Base-by-base conservation (phyloP, 2,888 invertebrate species). In the Entomobrya proxima region DNA sequence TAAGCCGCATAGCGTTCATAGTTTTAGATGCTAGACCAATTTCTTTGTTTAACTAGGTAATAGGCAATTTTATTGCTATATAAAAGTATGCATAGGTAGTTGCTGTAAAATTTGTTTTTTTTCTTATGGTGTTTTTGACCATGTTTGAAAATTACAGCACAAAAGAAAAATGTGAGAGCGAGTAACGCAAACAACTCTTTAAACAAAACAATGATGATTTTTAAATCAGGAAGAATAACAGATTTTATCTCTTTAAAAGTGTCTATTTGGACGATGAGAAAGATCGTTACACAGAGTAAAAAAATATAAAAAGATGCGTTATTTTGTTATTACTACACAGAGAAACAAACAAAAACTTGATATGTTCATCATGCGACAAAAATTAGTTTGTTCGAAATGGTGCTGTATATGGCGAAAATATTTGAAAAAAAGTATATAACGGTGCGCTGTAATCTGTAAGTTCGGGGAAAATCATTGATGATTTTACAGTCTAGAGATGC, bases 311-410 rank as follows among this genome's bases (percentile, higher is more conserved):
- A 80, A 80, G 61, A 78, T 30, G 52, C 75, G 61, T 84, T 84
- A 77, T 84, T 76, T 77, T 84, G 77, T 52, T 84, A 69, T 77
- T 69, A 64, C 58, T 50, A 52, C 21, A 52, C 50, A 37, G 64
- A 27, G 40, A 40, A 77, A 75, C 32, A 77, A 77, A 50, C 67
- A 69, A 75, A 76, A 61, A 13, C n/a, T 64, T 21, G 27, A 37
- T 13, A 50, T 69, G 83, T 84, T 84, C 76, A 84, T 82, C 82
- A 82, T 64, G 35, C 11, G 67, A 76, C 50, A 77, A 76, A 83
- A 52, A 30, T 67, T 74, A 69, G 37, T 76, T 76, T 76, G 67
- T 77, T 84, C 77, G 72, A 84, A 77, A 69, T 84, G 84, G 84
- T 84, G 84, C 84, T 84, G 52, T 84, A 84, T 84, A 78, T 32